These are phyloP conservation scores for Lumbricus terrestris DNA, from an alignment of 2,888 invertebrate species.

Conservation along the genomic window DNA sequence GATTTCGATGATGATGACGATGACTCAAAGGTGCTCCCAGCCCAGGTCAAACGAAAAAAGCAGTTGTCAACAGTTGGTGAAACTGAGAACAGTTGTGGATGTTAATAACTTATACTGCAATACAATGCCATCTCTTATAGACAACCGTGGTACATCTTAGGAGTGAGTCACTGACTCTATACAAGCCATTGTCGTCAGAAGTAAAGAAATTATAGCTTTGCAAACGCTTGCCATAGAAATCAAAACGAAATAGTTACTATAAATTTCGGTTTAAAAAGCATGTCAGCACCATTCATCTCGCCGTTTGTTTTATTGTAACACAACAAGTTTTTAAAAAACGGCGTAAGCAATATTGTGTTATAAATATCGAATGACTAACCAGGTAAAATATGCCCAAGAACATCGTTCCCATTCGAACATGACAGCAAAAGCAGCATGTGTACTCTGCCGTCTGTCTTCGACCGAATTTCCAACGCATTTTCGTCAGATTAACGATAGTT, in stretches of 20 bases:
- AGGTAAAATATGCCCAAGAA: conserved; percentile 26
- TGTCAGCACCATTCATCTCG: neutral
- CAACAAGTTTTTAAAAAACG: neutral
- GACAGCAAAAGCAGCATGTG: conserved; percentile 29
- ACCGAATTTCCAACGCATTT: conserved; percentile 31
- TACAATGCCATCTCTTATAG: too few species aligned
- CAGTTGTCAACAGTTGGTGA: too few species aligned
- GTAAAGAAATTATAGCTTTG: neutral
- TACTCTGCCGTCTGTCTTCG: conserved; percentile 28
- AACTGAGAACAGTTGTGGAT: too few species aligned
- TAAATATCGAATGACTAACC: conserved; percentile 11
- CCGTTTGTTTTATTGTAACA: neutral
- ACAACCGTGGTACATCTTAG: too few species aligned
- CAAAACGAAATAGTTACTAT: neutral
- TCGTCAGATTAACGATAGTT: neutral
- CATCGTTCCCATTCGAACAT: conserved; percentile 26
- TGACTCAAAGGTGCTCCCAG: too few species aligned
- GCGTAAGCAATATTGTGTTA: neutral
- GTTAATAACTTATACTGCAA: too few species aligned
- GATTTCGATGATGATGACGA: too few species aligned
- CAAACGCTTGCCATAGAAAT: neutral
- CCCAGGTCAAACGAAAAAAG: too few species aligned
- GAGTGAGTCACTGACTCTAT: too few species aligned
- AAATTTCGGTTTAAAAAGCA: too few species aligned
- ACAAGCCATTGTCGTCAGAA: neutral